Evolutionary conservation across 2,888 invertebrate species (phyloP), one percentile per base, ranked within the genome.

Genomic region (Lomographa bimaculata): DNA sequence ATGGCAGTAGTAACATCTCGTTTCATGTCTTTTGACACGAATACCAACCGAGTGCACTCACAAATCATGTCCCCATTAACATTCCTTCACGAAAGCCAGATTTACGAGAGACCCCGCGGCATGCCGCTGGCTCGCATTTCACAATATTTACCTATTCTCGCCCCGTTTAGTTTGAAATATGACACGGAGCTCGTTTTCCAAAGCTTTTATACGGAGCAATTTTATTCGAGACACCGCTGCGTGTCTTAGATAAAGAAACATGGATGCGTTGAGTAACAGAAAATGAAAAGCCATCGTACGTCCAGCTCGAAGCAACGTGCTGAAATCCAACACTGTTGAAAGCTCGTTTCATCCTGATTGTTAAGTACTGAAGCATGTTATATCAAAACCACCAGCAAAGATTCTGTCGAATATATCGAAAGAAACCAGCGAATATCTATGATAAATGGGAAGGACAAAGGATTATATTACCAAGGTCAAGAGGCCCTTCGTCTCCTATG

Each of bases 161-260:
- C 18, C 25, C 11, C 17, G 36, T 36, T 42, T 42, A 30, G 26
- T 36, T 42, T 42, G 42, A 42, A 36, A 42, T 42, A 36, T 32
- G 42, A 42, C 32, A 20, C 41, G 8, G 14, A 18, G 18, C 26
- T 28, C 27, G 24, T 18, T 29, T 29, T 29, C 16, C 19, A 41
- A 23, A 36, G 41, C 35, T 32, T 42, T 42, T 21, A 20, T 25
- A 7, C 3, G 26, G n/a, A 36, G 30, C 27, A 26, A 32, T 39
- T 39, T 32, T 7, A 25, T 23, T 11, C 17, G 32, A 11, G 17
- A 21, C 18, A 26, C 8, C 14, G 30, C 27, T 32, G 26, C 7
- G 29, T 30, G 21, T 14, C 23, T 23, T 10, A 7, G 28, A 29
- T 35, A 35, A 25, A 24, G 11, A 5, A 8, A 5, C 12, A 7